Conservation (phyloP, 1,140 invertebrate genomes). For the Mya arenaria region DNA sequence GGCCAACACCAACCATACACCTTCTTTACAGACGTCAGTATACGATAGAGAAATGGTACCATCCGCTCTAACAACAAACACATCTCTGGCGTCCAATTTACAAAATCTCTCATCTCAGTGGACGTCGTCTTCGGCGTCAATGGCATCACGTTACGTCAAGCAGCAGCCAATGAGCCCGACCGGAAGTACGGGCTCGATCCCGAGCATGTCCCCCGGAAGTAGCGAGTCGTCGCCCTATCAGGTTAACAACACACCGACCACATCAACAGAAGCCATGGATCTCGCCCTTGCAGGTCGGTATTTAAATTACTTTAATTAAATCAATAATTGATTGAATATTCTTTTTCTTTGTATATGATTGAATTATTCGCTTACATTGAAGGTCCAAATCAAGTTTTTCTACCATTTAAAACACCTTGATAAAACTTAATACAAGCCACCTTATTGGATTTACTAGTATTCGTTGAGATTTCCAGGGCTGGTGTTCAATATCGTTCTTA, state of each 20-base stretch:
- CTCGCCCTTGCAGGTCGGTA: conserved; percentile 75
- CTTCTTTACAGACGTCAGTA: conserved; percentile 52
- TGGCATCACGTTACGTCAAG: conserved; percentile 69
- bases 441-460: not conserved
- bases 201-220: conserved; percentile 77
- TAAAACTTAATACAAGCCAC: not conserved
- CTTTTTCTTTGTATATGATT: not conserved
- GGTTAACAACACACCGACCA: conserved; percentile 53
- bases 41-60: conserved; percentile 62
- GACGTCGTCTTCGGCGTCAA: conserved; percentile 53
- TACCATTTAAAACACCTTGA: not conserved
- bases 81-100: not conserved
- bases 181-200: conserved; percentile 78
- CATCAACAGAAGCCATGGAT: conserved; percentile 73
- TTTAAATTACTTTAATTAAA: not conserved
- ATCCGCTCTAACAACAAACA: conserved; percentile 6
- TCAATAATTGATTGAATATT: not conserved
- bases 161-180: conserved; percentile 78
- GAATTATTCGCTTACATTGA: not conserved
- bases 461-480: not conserved
- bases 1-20: conserved; percentile 28
- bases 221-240: conserved; percentile 72
- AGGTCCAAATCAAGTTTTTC: not conserved
- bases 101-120: conserved; percentile 48
- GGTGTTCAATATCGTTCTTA: too few relatives aligned